Evolutionary conservation across 2,888 invertebrate genomes (phyloP).

Genomic region (Caenorhabditis afra): DNA sequence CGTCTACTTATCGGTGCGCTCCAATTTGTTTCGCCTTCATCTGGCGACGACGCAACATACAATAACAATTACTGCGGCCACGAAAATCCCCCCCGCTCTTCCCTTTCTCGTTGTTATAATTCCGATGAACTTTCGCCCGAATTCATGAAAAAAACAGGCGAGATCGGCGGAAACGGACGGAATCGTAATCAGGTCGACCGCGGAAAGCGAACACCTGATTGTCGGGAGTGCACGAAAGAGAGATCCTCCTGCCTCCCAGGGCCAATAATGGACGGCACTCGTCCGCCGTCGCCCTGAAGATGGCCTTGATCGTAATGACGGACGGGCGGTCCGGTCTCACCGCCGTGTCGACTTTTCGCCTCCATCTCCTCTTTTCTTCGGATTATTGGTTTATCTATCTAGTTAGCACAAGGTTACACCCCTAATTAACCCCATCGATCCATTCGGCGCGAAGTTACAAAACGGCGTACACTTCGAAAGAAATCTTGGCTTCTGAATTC

Average conservation of each 20-base stretch:
- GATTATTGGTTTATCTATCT: constrained; percentile 57
- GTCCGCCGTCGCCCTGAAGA: constrained; percentile 41
- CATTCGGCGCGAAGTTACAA: background rate
- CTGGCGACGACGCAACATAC: constrained; percentile 43
- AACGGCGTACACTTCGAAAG: no score
- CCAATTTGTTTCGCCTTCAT: constrained; percentile 51
- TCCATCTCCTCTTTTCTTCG: constrained; percentile 25
- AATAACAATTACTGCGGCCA: constrained; percentile 48
- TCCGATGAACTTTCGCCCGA: constrained; percentile 36
- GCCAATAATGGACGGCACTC: constrained; percentile 48
- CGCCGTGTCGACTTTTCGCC: constrained; percentile 58
- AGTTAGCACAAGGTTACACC: constrained; percentile 49
- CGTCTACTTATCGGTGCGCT: constrained; percentile 55
- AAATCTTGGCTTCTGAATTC: background rate
- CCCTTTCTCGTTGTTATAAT: constrained; percentile 36
- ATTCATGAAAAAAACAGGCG: constrained; percentile 17
- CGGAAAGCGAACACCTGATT: constrained; percentile 42
- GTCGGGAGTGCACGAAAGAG: constrained; percentile 21
- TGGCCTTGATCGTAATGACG: constrained; percentile 61
- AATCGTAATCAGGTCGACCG: constrained; percentile 34
- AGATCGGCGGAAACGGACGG: constrained; percentile 2
- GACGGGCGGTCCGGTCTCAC: constrained; percentile 52
- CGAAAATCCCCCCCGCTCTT: constrained; percentile 15
- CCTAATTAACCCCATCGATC: constrained; percentile 48
- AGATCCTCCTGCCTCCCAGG: constrained; percentile 6